Evolutionary conservation across 2,797 vertebrate genomes (phyloP).

Genomic region (Esox masquinongy): DNA sequence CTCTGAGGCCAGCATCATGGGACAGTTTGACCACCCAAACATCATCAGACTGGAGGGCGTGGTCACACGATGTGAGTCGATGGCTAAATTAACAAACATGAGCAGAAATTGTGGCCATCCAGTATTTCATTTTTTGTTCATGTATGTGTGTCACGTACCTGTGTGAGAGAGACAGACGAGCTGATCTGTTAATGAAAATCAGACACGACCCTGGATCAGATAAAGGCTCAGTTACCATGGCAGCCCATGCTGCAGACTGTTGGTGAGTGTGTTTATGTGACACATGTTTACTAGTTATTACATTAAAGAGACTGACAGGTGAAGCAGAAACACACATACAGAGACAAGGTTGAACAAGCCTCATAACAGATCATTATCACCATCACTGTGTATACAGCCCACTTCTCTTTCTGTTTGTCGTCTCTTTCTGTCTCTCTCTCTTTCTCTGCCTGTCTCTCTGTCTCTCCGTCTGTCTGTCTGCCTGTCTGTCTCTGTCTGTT

Average conservation of each 20-base stretch:
- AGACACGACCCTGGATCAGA: constrained; percentile 57
- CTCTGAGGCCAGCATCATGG: constrained; percentile 82
- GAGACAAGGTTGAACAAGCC: constrained; percentile 55
- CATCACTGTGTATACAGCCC: not conserved
- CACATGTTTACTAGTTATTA: constrained; percentile 37
- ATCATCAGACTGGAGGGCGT: constrained; percentile 82
- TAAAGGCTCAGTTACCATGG: constrained; percentile 62
- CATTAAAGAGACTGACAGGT: constrained; percentile 50
- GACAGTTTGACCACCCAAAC: constrained; percentile 81
- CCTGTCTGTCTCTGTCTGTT: constrained; percentile 30
- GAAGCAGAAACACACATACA: constrained; percentile 20
- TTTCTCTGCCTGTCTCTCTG: constrained; percentile 5
- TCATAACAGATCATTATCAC: constrained; percentile 56
- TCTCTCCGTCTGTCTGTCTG: constrained; percentile 20
- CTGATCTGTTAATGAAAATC: constrained; percentile 35
- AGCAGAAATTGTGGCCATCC: not conserved
- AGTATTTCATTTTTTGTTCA: not conserved
- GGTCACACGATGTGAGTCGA: constrained; percentile 79
- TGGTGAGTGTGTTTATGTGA: constrained; percentile 25
- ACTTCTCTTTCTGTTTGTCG: not conserved
- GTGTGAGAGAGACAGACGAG: constrained; percentile 30
- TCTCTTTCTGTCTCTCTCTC: constrained; percentile 18
- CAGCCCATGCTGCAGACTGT: constrained; percentile 46
- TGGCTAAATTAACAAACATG: not conserved
- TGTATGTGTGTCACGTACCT: constrained; percentile 25